These are phyloP conservation scores for Luffia ferchaultella DNA, from an alignment of 2,888 invertebrate species.

Conservation along the genomic window DNA sequence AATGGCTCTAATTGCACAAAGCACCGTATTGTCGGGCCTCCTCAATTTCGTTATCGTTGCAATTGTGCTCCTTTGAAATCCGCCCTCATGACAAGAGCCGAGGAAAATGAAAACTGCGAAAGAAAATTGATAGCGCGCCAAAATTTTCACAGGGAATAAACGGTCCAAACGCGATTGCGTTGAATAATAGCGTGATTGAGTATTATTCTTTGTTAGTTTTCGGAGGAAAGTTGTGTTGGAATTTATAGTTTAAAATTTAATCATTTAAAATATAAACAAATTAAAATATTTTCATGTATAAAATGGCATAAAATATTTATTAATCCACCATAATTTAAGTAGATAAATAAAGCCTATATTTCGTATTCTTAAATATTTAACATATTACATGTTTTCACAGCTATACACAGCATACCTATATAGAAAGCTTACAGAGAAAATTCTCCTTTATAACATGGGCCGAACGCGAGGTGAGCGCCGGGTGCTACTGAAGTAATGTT, in stretches of 20 bases:
- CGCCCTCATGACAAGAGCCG: background rate
- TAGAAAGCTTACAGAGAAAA: background rate
- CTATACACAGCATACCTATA: no score
- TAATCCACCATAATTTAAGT: no score
- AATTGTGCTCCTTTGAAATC: slow-evolving; percentile 25
- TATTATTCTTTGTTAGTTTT: background rate
- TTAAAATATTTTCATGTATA: no score
- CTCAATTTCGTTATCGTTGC: slow-evolving; percentile 46
- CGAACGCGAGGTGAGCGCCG: background rate
- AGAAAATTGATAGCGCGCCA: background rate
- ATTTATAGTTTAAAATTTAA: no score
- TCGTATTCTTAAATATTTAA: no score
- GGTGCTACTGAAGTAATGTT: slow-evolving; percentile 14
- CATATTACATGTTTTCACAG: no score
- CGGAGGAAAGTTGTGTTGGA: no score
- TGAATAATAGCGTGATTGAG: background rate
- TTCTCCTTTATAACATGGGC: background rate
- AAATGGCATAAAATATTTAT: no score
- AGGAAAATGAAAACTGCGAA: background rate
- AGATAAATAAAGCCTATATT: no score
- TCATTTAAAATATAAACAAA: no score
- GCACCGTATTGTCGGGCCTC: slow-evolving; percentile 12
- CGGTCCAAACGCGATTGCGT: background rate
- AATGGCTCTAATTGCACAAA: slow-evolving; percentile 61
- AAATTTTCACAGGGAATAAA: background rate